These are phyloP conservation scores for Falcunculus frontatus DNA, from an alignment of 2,113 vertebrate genomes.

Conservation along the genomic window DNA sequence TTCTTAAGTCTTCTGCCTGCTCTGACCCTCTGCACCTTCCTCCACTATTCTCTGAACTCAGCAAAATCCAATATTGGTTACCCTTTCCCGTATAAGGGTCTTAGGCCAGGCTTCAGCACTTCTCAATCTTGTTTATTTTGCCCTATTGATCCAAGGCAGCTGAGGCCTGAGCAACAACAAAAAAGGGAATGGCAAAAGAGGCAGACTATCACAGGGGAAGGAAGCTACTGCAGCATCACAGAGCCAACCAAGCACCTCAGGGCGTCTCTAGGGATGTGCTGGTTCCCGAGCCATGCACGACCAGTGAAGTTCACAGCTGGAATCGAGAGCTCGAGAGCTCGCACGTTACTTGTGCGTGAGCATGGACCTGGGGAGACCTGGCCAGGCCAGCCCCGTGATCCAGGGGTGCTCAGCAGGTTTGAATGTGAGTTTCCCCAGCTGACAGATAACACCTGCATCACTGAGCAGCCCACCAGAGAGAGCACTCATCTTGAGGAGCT, in stretches of 20 bases:
- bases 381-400: fast-evolving
- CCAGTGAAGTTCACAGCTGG: neutral
- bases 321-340: neutral
- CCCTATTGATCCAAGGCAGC: slow-evolving; percentile 12
- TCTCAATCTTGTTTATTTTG: neutral
- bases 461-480: neutral
- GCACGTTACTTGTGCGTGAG: fast-evolving
- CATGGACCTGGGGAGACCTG: fast-evolving
- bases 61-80: neutral
- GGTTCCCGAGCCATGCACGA: neutral
- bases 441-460: neutral
- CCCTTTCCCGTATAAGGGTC: neutral
- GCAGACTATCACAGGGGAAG: neutral
- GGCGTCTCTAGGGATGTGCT: neutral
- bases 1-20: neutral
- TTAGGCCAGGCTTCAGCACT: neutral
- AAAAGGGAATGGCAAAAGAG: neutral
- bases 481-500: neutral
- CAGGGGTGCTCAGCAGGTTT: neutral
- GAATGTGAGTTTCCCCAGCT: neutral
- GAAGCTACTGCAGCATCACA: neutral
- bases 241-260: neutral
- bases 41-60: neutral
- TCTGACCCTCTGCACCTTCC: neutral
- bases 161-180: neutral